phyloP scores from a whole-genome alignment of 2,113 vertebrate species.

The Hymenochirus boettgeri region DNA sequence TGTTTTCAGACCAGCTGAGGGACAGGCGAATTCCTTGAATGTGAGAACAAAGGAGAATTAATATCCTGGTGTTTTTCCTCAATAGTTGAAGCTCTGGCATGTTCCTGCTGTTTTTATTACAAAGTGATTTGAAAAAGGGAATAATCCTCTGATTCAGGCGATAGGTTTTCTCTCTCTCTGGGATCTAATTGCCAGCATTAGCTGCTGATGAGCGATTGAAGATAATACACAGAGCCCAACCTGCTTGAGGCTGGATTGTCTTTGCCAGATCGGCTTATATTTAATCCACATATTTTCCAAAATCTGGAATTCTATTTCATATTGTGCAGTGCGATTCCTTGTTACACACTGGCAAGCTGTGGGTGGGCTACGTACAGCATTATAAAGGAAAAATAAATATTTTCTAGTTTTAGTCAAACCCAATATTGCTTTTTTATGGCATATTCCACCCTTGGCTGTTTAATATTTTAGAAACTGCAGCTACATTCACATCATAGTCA shows the following conservation, averaged over 20 bases:
- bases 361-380: neutral
- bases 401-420: neutral
- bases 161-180: constrained; percentile 37
- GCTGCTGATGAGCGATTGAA: constrained; percentile 35
- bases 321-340: neutral
- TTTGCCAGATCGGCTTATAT: constrained; percentile 23
- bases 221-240: constrained; percentile 26
- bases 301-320: neutral
- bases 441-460: neutral
- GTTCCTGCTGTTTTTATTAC: constrained; percentile 29
- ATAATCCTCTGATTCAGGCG: constrained; percentile 38
- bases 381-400: constrained; percentile 5
- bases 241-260: constrained; percentile 21
- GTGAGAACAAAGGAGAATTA: constrained; percentile 39
- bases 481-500: neutral
- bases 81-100: constrained; percentile 5
- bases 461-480: neutral
- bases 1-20: constrained; percentile 23
- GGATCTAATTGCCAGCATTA: constrained; percentile 42
- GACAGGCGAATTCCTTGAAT: neutral
- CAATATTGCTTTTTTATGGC: neutral
- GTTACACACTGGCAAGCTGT: neutral
- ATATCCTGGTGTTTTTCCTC: constrained; percentile 32
- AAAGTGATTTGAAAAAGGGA: constrained; percentile 32
- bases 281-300: constrained; percentile 35